These are phyloP conservation scores for Latrodectus elegans DNA, from an alignment of 2,888 invertebrate genomes.

Conservation along the genomic window DNA sequence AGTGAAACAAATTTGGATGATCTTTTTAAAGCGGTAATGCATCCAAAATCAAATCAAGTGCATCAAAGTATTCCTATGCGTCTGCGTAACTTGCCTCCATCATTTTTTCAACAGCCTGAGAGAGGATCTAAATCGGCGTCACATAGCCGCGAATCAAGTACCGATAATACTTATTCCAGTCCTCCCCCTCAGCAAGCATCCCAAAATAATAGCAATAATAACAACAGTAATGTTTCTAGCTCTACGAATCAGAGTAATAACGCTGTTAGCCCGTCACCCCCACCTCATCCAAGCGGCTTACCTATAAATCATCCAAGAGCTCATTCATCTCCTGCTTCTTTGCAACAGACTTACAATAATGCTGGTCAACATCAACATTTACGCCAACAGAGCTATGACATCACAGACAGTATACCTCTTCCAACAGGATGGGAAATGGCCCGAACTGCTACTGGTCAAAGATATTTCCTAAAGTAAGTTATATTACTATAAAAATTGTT, in stretches of 20 bases:
- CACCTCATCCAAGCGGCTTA: slow-evolving; percentile 74
- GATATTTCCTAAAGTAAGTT: slow-evolving; percentile 74
- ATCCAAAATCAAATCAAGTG: slow-evolving; percentile 85
- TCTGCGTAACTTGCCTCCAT: slow-evolving; percentile 96
- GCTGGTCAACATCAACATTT: slow-evolving; percentile 76
- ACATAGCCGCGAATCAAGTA: slow-evolving; percentile 94
- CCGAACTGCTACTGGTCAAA: slow-evolving; percentile 75
- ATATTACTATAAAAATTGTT: not conserved
- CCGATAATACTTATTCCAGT: slow-evolving; percentile 78
- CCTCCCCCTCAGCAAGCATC: slow-evolving; percentile 71
- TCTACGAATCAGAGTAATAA: slow-evolving; percentile 16
- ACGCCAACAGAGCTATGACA: slow-evolving; percentile 76
- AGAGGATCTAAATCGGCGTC: slow-evolving; percentile 92
- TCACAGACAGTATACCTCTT: slow-evolving; percentile 74
- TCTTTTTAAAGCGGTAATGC: slow-evolving; percentile 92
- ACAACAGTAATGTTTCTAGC: slow-evolving; percentile 1
- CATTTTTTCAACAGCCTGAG: slow-evolving; percentile 97
- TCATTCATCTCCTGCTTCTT: slow-evolving; percentile 95
- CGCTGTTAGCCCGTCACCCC: slow-evolving; percentile 42
- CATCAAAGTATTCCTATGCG: slow-evolving; percentile 94
- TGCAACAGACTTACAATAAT: slow-evolving; percentile 86
- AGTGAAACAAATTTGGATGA: slow-evolving; percentile 96
- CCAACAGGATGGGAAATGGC: slow-evolving; percentile 77
- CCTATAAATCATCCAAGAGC: slow-evolving; percentile 90
- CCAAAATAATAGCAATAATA: not conserved